Evolutionary conservation across 2,113 vertebrate genomes (phyloP), one percentile per base, ranked within the genome.

Genomic region (Okapia johnstoni): DNA sequence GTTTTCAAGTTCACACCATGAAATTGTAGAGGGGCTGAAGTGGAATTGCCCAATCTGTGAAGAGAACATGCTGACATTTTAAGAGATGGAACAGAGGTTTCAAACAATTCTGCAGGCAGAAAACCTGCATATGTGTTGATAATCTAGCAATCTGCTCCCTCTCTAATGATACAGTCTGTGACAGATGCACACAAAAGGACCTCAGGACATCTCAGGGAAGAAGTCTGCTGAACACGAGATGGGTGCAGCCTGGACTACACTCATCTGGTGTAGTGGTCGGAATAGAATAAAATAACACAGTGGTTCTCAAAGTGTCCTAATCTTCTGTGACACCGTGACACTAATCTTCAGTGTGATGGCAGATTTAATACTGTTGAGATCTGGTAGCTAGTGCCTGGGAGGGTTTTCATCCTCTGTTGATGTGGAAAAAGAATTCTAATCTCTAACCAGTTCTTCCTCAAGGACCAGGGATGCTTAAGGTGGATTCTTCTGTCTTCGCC

Each of bases 41-140:
- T 95, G 60, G 30, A 91, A 94, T 87, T 84, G 46, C 48, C 70
- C 55, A 81, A 63, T 96, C 95, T 94, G n/a, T 84, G 52, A 30
- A 90, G 55, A 90, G 48, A 97, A 90, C 54, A 84, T 84, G 8
- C 55, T 97, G 92, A 96, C 66, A 87, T 96, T 97, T 93, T 81
- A 88, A 94, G 70, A 81, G 94, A 88, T 76, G 46, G 25, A 91
- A 94, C 36, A 86, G 80, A 95, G 23, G 46, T 97, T 52, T 97
- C 77, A 93, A 84, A 87, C 96, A 96, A 90, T 85, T 85, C 88
- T 87, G 46, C 81, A 88, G 88, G 63, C 90, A 84, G 80, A 63
- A 96, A 94, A 86, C 26, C 57, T 43, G 4, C 46, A 83, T 94
- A 90, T 81, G 46, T 93, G 92, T 90, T 88, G 79, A 60, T 88